Conservation (phyloP, 2,888 invertebrate species). For the Lypha dubia region DNA sequence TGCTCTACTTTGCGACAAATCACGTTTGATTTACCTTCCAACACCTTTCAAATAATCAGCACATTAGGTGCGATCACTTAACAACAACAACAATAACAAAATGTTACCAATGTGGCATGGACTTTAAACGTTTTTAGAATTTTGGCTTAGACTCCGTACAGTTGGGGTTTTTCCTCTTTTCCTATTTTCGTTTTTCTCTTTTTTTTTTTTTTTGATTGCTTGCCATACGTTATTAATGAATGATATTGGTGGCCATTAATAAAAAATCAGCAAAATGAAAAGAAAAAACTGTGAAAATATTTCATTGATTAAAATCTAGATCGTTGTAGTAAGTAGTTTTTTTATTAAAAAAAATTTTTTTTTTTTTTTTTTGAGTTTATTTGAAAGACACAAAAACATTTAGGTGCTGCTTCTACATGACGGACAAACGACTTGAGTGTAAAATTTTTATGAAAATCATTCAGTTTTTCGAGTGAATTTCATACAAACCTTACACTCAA, state of each 20-base stretch:
- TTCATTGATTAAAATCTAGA: conserved; percentile 69
- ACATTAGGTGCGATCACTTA: conserved; percentile 4
- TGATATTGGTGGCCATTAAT: conserved; percentile 39
- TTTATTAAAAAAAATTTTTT: no score
- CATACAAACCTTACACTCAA: no score
- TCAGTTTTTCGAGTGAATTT: no score
- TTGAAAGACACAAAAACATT: no score
- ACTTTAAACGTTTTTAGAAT: conserved; percentile 59
- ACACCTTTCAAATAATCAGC: conserved; percentile 56
- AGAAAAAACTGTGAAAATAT: conserved; percentile 18
- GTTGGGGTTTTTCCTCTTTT: conserved; percentile 48
- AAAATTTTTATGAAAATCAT: no score
- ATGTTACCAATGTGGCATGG: conserved; percentile 61
- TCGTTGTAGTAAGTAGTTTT: not conserved
- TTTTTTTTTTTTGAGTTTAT: no score
- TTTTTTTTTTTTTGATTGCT: no score
- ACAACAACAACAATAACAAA: conserved; percentile 15
- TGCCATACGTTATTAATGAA: conserved; percentile 52
- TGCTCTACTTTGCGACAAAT: conserved; percentile 73
- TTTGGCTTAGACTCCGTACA: conserved; percentile 20
- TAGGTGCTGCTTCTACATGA: no score
- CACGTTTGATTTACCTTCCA: conserved; percentile 70
- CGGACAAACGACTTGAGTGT: no score
- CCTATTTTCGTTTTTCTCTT: no score
- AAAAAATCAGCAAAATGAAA: not conserved